Conservation (phyloP, 2,113 vertebrate genomes). For the Xenopus laevis region DNA sequence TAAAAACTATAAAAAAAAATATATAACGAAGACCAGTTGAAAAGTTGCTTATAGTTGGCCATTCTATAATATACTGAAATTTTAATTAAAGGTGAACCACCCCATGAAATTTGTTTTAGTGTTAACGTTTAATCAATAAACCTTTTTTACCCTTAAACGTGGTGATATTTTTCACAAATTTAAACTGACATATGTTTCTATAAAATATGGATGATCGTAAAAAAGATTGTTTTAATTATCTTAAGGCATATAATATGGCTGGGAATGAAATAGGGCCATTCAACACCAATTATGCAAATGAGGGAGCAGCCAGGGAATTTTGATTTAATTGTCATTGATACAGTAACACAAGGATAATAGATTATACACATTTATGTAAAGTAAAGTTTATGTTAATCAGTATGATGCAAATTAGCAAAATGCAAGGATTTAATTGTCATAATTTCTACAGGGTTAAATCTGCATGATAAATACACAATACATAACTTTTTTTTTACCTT, state of each 20-base stretch:
- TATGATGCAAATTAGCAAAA: not conserved
- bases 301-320: conserved; percentile 35
- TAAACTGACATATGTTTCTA: conserved; percentile 34
- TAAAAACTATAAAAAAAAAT: too few species aligned
- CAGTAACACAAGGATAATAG: conserved; percentile 41
- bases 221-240: conserved; percentile 42
- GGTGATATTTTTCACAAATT: not conserved
- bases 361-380: conserved; percentile 19
- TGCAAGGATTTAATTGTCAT: too few species aligned
- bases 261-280: conserved; percentile 25
- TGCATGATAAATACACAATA: too few species aligned
- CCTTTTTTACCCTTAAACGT: too few species aligned
- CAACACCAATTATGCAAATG: conserved; percentile 23
- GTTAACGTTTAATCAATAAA: too few species aligned
- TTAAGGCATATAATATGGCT: conserved; percentile 16
- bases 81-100: too few species aligned
- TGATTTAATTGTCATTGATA: conserved; percentile 24
- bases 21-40: too few species aligned
- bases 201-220: conserved; percentile 22
- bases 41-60: too few species aligned
- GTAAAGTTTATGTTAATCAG: not conserved
- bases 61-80: too few species aligned
- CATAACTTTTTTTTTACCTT: too few species aligned
- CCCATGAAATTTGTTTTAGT: too few species aligned
- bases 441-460: too few species aligned